phyloP scores from a whole-genome alignment of 2,113 vertebrate genomes.

The Passer montanus region DNA sequence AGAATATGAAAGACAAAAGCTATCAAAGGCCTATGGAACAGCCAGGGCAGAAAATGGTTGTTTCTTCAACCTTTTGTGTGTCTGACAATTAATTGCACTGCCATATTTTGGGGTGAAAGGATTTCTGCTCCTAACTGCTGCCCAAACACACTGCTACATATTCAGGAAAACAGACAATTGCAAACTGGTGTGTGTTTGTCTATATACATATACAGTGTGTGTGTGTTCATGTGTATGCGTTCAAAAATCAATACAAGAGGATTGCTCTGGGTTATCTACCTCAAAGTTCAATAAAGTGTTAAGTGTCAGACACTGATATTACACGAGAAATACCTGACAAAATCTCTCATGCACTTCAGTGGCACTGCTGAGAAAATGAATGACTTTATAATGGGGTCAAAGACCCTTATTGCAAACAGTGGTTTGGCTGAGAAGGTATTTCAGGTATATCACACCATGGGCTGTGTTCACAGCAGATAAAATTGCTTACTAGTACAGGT shows the following conservation, averaged over 20 bases:
- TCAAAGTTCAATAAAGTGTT: neutral
- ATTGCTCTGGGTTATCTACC: neutral
- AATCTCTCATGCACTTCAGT: neutral
- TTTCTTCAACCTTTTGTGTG: neutral
- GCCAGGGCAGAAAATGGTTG: neutral
- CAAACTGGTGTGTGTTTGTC: neutral
- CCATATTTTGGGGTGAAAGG: neutral
- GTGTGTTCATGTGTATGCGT: too few species aligned
- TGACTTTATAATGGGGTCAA: rapidly evolving
- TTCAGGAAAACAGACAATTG: neutral
- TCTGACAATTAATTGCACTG: neutral
- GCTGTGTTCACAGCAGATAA: neutral
- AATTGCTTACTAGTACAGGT: neutral
- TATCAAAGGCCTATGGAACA: neutral
- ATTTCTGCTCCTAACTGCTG: neutral
- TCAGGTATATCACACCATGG: neutral
- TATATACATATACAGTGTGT: neutral
- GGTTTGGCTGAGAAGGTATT: neutral
- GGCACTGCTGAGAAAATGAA: neutral
- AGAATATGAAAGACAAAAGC: neutral
- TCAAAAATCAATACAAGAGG: neutral
- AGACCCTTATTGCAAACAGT: neutral
- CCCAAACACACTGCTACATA: neutral
- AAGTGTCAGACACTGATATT: neutral
- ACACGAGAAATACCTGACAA: neutral